Evolutionary conservation across 2,113 vertebrate genomes (phyloP), one percentile per base, ranked within the genome.

Genomic region (Notothenia coriiceps): DNA sequence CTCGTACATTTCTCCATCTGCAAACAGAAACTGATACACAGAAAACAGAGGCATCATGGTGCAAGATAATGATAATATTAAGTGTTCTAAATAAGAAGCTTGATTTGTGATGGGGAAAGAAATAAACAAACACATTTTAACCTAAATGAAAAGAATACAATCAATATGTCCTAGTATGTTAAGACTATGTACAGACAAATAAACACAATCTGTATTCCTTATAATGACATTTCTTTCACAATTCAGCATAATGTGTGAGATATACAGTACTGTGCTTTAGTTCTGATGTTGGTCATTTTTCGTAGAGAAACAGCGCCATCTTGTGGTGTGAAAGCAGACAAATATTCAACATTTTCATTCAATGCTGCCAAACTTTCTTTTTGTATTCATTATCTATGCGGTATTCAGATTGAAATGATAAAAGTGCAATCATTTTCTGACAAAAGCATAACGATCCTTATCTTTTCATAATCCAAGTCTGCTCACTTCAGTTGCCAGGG

Each of bases 261-360:
- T 3, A 33, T n/a, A 5, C 35, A 22, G 1, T 22, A 22, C 22
- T 35, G 35, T 55, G 10, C 9, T 13, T 29, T 15, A 20, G 11
- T 50, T 59, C 8, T 40, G 10, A n/a, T 20, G 14, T 18, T 11
- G 46, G 52, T 25, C 57, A 5, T 20, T 12, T 33, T 29, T 22
- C 7, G 18, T 18, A 75, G 64, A 4, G 11, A 43, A 70, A 76
- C 70, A 61, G 67, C 3, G 49, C 79, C 18, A 74, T 57, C 87
- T 75, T 11, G 81, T 92, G 88, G 85, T 54, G 20, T 5, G 5
- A 60, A 68, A 54, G 22, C 14, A 66, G 7, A n/a, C 1, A 12
- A 12, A 1, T 44, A 22, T 15, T n/a, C 2, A 43, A 12, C 1
- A 11, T 18, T 29, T 22, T 1, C 11, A 46, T 40, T 40, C 14